Evolutionary conservation across 1,140 invertebrate species (phyloP).

Genomic region (Bombus haemorrhoidalis): DNA sequence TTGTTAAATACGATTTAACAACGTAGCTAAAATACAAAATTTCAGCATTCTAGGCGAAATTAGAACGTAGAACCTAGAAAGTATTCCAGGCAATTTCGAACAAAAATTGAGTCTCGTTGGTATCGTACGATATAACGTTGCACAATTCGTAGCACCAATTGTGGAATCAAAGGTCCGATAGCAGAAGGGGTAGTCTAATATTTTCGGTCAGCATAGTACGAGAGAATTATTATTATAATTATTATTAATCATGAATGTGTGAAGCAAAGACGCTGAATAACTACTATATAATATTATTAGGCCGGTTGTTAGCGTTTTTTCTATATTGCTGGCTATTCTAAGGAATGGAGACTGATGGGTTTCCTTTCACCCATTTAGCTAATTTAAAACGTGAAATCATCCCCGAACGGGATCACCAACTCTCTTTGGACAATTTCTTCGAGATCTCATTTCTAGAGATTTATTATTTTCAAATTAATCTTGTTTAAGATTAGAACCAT

Average conservation of each 20-base stretch:
- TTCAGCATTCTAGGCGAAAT: no score
- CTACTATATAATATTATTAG: constrained; percentile 62
- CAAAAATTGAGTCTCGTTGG: neutral
- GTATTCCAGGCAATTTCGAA: no score
- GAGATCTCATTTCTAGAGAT: neutral
- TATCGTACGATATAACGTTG: no score
- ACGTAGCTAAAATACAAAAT: no score
- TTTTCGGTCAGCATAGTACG: constrained; percentile 32
- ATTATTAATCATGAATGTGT: constrained; percentile 68
- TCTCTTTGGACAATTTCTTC: neutral
- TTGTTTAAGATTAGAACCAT: neutral
- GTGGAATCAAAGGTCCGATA: neutral
- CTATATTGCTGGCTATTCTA: constrained; percentile 49
- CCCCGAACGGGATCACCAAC: neutral
- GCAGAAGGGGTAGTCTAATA: neutral
- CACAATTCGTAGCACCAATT: neutral
- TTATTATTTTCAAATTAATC: neutral
- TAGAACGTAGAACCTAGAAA: no score
- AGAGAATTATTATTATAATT: constrained; percentile 74
- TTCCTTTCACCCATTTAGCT: constrained; percentile 30
- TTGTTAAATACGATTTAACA: no score
- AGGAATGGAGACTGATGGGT: constrained; percentile 29
- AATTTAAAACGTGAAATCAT: neutral
- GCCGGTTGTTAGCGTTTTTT: constrained; percentile 72
- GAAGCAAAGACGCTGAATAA: constrained; percentile 64